Percentiles rank a stretch among this genome's conserved stretches.
Evolutionary conservation across 2,888 invertebrate species (phyloP).

Genomic region (Patella pellucida): DNA sequence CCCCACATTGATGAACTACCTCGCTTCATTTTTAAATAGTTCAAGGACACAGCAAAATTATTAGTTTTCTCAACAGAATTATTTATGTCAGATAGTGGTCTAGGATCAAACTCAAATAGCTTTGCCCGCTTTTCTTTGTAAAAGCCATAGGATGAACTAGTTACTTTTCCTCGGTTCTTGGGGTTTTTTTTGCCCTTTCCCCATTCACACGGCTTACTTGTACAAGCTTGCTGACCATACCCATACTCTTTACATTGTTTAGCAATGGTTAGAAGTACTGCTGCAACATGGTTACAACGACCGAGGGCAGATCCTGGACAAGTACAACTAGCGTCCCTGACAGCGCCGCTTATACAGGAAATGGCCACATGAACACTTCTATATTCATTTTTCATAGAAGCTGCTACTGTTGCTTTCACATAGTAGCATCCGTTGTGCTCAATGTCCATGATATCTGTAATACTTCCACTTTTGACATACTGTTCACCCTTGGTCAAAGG

Average conservation of each 20-base stretch:
- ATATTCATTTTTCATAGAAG: slow-evolving; percentile 15
- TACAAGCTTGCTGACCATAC: slow-evolving; percentile 9
- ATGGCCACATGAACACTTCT: slow-evolving; percentile 6
- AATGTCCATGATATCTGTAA: not conserved
- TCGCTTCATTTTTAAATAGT: too few species aligned
- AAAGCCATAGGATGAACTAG: not conserved
- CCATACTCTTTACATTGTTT: slow-evolving; percentile 11
- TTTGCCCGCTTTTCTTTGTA: too few species aligned
- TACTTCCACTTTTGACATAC: too few species aligned
- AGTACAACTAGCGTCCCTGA: slow-evolving; percentile 23
- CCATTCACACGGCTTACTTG: slow-evolving; percentile 16
- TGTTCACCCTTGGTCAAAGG: too few species aligned
- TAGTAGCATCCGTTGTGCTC: not conserved
- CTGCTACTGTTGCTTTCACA: slow-evolving; percentile 23
- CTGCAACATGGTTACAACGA: slow-evolving; percentile 28
- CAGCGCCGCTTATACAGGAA: slow-evolving; percentile 16
- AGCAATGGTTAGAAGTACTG: slow-evolving; percentile 9
- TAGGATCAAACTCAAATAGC: too few species aligned
- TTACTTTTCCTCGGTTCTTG: slow-evolving; percentile 7
- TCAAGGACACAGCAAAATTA: too few species aligned
- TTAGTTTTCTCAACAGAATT: too few species aligned
- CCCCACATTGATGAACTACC: too few species aligned
- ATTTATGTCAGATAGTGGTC: too few species aligned
- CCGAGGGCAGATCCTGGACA: slow-evolving; percentile 25
- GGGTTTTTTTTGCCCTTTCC: slow-evolving; percentile 7